A percentile compares a stretch with the other conserved stretches of the same genome.
These are phyloP conservation scores for Rhynchomys soricoides DNA, from an alignment of 2,113 vertebrate genomes.

Conservation along the genomic window DNA sequence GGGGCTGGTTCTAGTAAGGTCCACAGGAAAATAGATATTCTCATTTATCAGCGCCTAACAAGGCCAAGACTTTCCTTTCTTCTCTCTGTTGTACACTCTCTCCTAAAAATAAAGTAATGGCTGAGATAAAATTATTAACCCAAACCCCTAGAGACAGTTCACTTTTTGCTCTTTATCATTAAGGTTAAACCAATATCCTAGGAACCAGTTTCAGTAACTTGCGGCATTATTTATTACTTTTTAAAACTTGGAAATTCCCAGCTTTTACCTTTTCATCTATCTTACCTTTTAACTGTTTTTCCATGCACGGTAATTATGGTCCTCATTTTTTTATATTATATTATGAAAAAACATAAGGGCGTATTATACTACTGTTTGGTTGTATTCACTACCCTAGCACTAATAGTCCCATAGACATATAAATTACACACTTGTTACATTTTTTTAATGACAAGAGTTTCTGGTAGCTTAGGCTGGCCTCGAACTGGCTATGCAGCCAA, in stretches of 20 bases:
- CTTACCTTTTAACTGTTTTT: background rate
- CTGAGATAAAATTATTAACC: constrained; percentile 30
- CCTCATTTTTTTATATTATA: constrained; percentile 9
- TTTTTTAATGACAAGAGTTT: background rate
- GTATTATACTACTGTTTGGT: background rate
- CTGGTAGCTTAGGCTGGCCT: background rate
- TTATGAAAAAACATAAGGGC: constrained; percentile 6
- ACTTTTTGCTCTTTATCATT: constrained; percentile 19
- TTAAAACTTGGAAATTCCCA: constrained; percentile 20
- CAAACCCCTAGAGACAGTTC: background rate
- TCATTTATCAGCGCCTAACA: background rate
- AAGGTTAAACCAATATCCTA: constrained; percentile 46
- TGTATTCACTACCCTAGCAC: constrained; percentile 35
- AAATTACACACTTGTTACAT: background rate
- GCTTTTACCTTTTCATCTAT: constrained; percentile 41
- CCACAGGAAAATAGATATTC: constrained; percentile 79
- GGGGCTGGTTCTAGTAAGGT: constrained; percentile 71
- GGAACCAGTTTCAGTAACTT: background rate
- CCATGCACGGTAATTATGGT: background rate
- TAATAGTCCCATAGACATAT: background rate
- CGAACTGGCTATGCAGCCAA: background rate
- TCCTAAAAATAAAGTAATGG: constrained; percentile 9
- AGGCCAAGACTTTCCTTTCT: background rate
- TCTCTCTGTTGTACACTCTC: background rate
- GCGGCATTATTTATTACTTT: constrained; percentile 2